These are phyloP conservation scores for Varanus komodoensis DNA, from an alignment of 2,113 vertebrate genomes.

Conservation along the genomic window DNA sequence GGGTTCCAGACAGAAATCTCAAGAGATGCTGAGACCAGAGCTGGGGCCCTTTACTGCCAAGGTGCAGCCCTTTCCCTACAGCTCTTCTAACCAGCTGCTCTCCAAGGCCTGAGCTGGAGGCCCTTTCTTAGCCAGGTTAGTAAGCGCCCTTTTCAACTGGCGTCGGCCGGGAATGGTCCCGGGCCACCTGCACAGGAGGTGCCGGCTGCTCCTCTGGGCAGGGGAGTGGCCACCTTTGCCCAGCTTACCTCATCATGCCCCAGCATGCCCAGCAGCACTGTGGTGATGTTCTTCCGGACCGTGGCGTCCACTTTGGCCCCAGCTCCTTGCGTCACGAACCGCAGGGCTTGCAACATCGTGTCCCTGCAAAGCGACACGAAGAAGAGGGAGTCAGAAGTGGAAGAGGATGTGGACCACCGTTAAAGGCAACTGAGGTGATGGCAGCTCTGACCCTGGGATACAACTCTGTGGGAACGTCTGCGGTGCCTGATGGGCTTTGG, in stretches of 20 bases:
- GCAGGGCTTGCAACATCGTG: constrained; percentile 95
- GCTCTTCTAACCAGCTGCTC: not conserved
- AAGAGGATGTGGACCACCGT: not conserved
- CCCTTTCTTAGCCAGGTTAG: not conserved
- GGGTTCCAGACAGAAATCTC: not conserved
- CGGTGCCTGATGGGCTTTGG: not conserved
- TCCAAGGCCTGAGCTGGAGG: not conserved
- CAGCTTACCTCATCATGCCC: constrained; percentile 94
- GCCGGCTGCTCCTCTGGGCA: no score
- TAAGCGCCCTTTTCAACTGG: not conserved
- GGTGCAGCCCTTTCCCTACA: not conserved
- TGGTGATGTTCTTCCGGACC: constrained; percentile 91
- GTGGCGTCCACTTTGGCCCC: constrained; percentile 92
- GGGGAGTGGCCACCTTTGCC: no score
- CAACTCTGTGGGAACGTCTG: not conserved
- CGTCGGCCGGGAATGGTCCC: no score
- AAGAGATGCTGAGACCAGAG: not conserved
- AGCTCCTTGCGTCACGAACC: constrained; percentile 95
- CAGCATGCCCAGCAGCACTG: constrained; percentile 91
- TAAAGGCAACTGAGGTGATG: no score
- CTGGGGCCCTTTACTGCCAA: not conserved
- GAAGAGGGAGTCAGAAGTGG: not conserved
- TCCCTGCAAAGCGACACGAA: constrained; percentile 80
- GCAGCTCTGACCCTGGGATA: not conserved
- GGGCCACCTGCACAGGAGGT: not conserved